These are phyloP conservation scores for Protobothrops flavoviridis DNA, from an alignment of 2,113 vertebrate genomes.

Conservation along the genomic window DNA sequence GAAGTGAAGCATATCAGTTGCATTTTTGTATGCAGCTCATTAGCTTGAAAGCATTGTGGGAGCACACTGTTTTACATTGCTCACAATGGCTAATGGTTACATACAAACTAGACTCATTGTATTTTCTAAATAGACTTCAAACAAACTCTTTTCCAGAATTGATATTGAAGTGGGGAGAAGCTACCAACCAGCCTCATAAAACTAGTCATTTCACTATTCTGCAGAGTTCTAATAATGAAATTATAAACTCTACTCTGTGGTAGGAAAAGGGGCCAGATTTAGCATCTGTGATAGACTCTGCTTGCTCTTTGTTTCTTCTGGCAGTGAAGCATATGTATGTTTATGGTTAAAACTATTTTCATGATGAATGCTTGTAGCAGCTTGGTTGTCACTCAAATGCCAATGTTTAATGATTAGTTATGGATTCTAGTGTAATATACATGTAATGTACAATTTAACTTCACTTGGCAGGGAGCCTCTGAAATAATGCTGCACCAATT, in stretches of 20 bases:
- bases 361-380: not conserved
- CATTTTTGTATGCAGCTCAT: not conserved
- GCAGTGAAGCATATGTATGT: not conserved
- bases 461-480: not conserved
- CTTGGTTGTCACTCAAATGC: not conserved
- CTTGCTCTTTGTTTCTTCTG: not conserved
- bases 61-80: constrained; percentile 40
- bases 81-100: constrained; percentile 42
- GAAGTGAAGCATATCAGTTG: not conserved
- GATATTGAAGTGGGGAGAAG: not conserved
- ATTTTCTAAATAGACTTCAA: constrained; percentile 49
- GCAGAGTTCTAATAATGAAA: not conserved
- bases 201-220: not conserved
- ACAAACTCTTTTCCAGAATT: constrained; percentile 7
- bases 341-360: not conserved
- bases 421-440: not conserved
- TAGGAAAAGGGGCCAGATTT: not conserved
- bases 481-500: not conserved
- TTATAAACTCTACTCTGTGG: not conserved
- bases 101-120: constrained; percentile 33
- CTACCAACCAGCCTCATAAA: not conserved
- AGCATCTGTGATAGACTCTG: not conserved
- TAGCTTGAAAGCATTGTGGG: constrained; percentile 18
- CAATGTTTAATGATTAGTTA: not conserved
- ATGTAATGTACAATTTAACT: constrained; percentile 3